Base-by-base conservation (phyloP, 2,113 vertebrate species). In the Phalacrocorax aristotelis region DNA sequence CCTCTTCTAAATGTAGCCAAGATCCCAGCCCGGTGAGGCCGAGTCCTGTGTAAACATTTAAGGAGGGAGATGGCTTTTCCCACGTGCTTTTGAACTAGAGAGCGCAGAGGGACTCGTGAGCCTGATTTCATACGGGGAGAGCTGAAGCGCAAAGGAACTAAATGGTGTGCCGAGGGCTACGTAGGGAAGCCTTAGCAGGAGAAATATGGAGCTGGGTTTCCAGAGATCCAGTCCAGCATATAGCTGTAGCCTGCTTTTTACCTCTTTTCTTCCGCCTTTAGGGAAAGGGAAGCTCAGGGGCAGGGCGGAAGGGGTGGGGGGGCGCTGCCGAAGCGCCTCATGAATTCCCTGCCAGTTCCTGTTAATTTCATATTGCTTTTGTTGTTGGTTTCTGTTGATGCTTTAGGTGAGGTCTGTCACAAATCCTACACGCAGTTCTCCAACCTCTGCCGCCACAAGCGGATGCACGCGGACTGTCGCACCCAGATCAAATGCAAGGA, bases 391-490 rank as follows among this genome's bases (percentile, higher is more conserved):
- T 95, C 97, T 95, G 97, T 98, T 97, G 98, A 89, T 25, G 76
- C 98, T 98, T 95, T 98, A 99, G 99, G 99, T 98, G 99, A 99
- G 98, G 99, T 99, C 98, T 99, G 99, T 98, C 99, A 99, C 98
- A 99, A 99, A 95, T 99, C 99, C 95, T 99, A 99, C 98, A 99
- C 99, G 77, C 99, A 99, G 98, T 99, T 99, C 99, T 99, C 99
- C 98, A 99, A 99, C 99, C 99, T 99, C 95, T 99, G 99, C 98
- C 99, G 99, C 61, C 99, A 99, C 98, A 99, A 99, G 98, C 99
- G 99, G 71, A 99, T 99, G 99, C 99, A 99, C 60, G 99, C 99
- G 10, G 99, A 99, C 98, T 99, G 99, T 97, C 99, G 99, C 95
- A 99, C 99, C 8, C 99, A 99, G 98, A 99, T 99, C 98, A 99